A percentile compares a stretch with the other conserved stretches of the same genome.
phyloP scores from a whole-genome alignment of 2,113 vertebrate species.

The Kryptolebias marmoratus region DNA sequence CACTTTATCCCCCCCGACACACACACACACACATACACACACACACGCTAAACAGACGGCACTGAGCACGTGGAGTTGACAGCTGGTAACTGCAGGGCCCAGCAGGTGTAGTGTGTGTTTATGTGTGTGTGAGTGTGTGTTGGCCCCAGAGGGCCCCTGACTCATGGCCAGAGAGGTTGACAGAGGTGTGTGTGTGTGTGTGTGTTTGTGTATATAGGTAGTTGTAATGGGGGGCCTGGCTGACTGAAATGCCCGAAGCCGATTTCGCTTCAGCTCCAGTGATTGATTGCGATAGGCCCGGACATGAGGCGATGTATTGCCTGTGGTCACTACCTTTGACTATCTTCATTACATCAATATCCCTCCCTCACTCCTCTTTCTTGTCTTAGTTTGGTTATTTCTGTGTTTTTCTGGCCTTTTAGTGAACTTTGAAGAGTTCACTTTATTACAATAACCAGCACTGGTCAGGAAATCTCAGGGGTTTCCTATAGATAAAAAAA shows the following conservation, averaged over 20 bases:
- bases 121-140: slow-evolving; percentile 51
- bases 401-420: slow-evolving; percentile 49
- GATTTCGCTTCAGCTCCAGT: slow-evolving; percentile 75
- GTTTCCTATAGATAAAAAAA: background rate
- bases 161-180: slow-evolving; percentile 73
- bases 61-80: slow-evolving; percentile 79
- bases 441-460: slow-evolving; percentile 46
- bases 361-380: slow-evolving; percentile 24
- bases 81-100: slow-evolving; percentile 81
- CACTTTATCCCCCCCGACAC: slow-evolving; percentile 25
- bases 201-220: slow-evolving; percentile 39
- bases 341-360: slow-evolving; percentile 76
- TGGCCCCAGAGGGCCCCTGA: slow-evolving; percentile 79
- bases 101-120: slow-evolving; percentile 73
- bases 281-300: slow-evolving; percentile 78
- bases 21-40: slow-evolving; percentile 41
- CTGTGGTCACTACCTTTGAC: slow-evolving; percentile 74
- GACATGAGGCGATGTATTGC: slow-evolving; percentile 66
- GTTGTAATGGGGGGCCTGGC: slow-evolving; percentile 49
- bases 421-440: slow-evolving; percentile 59
- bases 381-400: slow-evolving; percentile 33
- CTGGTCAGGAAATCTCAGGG: background rate
- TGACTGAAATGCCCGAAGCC: slow-evolving; percentile 72
- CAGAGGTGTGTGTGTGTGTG: slow-evolving; percentile 61
- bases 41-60: slow-evolving; percentile 58